A percentile compares a stretch with the other conserved stretches of the same genome.
phyloP scores from a whole-genome alignment of 2,113 vertebrate genomes.

The Bostrychus sinensis region DNA sequence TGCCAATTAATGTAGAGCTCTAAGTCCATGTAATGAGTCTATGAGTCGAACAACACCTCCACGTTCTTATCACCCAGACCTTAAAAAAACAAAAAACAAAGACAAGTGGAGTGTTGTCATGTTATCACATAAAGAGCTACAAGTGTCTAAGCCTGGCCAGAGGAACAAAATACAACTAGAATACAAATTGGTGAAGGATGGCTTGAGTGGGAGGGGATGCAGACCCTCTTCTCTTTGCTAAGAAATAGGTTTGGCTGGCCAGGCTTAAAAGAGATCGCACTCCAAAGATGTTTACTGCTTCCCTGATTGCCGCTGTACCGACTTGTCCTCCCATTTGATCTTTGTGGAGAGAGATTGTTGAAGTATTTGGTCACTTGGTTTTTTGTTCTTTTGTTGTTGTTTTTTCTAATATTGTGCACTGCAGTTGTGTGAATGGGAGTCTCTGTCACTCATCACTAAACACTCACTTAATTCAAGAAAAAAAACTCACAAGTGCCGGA shows the following conservation, averaged over 20 bases:
- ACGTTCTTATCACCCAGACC: constrained; percentile 67
- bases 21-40: constrained; percentile 35
- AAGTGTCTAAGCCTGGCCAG: constrained; percentile 18
- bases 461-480: constrained; percentile 55
- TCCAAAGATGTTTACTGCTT: constrained; percentile 75
- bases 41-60: too few relatives aligned
- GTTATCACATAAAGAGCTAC: constrained; percentile 37
- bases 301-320: constrained; percentile 44
- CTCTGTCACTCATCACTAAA: constrained; percentile 58
- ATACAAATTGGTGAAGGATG: too few relatives aligned
- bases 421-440: constrained; percentile 45
- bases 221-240: too few relatives aligned
- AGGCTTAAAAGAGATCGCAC: constrained; percentile 27
- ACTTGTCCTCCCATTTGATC: constrained; percentile 30
- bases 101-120: constrained; percentile 56
- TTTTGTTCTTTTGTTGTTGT: constrained; percentile 18
- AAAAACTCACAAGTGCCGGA: constrained; percentile 81
- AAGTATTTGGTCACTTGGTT: constrained; percentile 24
- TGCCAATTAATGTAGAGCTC: constrained; percentile 25
- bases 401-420: constrained; percentile 34
- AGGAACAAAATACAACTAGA: too few relatives aligned
- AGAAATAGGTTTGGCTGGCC: too few relatives aligned
- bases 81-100: too few relatives aligned
- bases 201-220: too few relatives aligned
- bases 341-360: constrained; percentile 26